Percentiles rank a stretch among this genome's conserved stretches.
phyloP scores from a whole-genome alignment of 2,888 invertebrate species.

The Biston betularia region DNA sequence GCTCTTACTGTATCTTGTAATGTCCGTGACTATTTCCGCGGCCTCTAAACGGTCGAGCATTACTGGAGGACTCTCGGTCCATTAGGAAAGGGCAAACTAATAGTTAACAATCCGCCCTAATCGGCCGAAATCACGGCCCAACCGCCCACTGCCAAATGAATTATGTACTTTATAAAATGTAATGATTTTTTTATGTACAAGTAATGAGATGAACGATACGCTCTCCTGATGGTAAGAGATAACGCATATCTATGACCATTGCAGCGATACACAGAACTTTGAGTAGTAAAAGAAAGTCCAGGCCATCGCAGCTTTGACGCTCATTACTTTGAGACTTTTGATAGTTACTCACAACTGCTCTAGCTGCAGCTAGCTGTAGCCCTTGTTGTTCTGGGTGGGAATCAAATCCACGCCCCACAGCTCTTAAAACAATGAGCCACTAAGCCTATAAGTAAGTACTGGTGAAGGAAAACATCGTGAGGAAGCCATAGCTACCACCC shows the following conservation, averaged over 20 bases:
- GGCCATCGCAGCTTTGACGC: too few species aligned
- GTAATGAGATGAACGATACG: too few species aligned
- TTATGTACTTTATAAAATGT: slow-evolving; percentile 17
- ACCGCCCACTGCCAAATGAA: slow-evolving; percentile 33
- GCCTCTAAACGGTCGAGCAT: slow-evolving; percentile 44
- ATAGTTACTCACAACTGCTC: background rate
- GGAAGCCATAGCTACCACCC: too few species aligned
- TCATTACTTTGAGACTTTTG: background rate
- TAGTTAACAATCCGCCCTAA: slow-evolving; percentile 50
- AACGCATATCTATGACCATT: background rate
- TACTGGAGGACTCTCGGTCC: slow-evolving; percentile 47
- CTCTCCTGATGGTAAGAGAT: too few species aligned
- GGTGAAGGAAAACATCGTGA: too few species aligned
- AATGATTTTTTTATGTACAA: background rate
- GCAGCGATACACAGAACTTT: too few species aligned
- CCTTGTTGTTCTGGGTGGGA: too few species aligned
- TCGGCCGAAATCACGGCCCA: slow-evolving; percentile 54
- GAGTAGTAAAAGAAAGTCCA: too few species aligned
- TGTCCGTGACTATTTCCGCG: slow-evolving; percentile 36
- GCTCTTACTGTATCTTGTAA: slow-evolving; percentile 20
- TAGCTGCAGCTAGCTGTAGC: too few species aligned
- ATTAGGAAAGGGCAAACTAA: slow-evolving; percentile 55
- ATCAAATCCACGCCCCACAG: too few species aligned
- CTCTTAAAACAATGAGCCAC: too few species aligned
- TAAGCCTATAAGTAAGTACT: too few species aligned